Percentiles rank a stretch among this genome's conserved stretches.
phyloP scores from a whole-genome alignment of 2,888 invertebrate genomes.

The Heteromurus nitidus region DNA sequence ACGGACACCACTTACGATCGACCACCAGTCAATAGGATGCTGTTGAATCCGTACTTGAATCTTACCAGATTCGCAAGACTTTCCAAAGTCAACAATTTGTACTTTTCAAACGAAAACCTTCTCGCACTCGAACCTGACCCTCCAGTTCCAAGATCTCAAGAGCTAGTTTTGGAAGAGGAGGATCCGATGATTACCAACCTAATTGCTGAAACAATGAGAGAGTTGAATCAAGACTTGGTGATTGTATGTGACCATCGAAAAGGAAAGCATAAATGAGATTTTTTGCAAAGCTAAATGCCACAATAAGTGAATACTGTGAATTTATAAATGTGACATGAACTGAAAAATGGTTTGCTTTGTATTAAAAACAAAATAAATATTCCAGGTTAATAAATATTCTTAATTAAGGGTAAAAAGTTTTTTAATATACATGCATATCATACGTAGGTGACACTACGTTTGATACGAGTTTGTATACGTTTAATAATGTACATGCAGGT shows the following conservation, averaged over 20 bases:
- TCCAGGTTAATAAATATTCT: too few relatives aligned
- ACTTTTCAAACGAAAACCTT: slow-evolving; percentile 70
- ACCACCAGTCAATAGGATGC: slow-evolving; percentile 63
- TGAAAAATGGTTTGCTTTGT: neutral
- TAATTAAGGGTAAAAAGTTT: too few relatives aligned
- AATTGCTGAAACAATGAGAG: slow-evolving; percentile 63
- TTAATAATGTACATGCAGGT: too few relatives aligned
- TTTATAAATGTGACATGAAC: neutral
- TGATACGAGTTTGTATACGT: too few relatives aligned
- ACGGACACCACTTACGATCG: slow-evolving; percentile 41
- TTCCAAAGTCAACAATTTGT: slow-evolving; percentile 57
- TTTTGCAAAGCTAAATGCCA: too few relatives aligned
- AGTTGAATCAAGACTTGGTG: slow-evolving; percentile 63
- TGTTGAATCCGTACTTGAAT: slow-evolving; percentile 64
- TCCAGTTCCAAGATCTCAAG: slow-evolving; percentile 61
- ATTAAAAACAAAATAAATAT: neutral
- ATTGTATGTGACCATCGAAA: slow-evolving; percentile 60
- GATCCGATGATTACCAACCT: slow-evolving; percentile 66
- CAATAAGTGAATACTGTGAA: too few relatives aligned
- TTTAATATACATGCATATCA: too few relatives aligned
- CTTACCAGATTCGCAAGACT: slow-evolving; percentile 55
- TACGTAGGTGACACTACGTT: too few relatives aligned
- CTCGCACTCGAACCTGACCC: slow-evolving; percentile 65
- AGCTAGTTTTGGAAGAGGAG: slow-evolving; percentile 58
- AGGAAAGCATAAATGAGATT: slow-evolving; percentile 1